Conservation (phyloP, 2,888 invertebrate genomes). For the Cephus runcator region DNA sequence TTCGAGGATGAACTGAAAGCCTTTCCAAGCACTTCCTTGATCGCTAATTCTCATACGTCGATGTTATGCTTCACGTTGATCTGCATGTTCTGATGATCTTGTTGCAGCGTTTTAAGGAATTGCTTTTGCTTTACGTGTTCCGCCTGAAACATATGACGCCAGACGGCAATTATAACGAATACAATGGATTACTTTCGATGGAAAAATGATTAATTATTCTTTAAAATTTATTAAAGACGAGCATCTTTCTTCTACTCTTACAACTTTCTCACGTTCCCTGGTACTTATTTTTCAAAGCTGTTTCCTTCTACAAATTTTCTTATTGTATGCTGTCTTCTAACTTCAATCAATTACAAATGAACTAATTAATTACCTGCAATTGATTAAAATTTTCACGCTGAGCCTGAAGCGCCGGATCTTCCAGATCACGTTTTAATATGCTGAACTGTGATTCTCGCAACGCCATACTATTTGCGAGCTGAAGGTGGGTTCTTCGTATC, state of each 20-base stretch:
- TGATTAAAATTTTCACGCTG: constrained; percentile 49
- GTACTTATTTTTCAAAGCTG: not conserved
- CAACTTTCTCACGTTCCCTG: not conserved
- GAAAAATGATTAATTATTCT: not conserved
- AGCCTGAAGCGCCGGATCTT: constrained; percentile 45
- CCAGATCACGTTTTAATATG: constrained; percentile 50
- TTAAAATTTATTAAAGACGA: not conserved
- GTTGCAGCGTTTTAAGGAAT: constrained; percentile 58
- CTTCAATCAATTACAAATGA: not conserved
- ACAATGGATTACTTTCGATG: not conserved
- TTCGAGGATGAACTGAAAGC: not conserved
- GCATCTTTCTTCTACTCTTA: not conserved
- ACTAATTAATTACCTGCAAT: constrained; percentile 40
- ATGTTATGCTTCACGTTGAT: constrained; percentile 54
- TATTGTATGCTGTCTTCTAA: not conserved
- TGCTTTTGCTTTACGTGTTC: constrained; percentile 60
- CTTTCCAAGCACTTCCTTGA: not conserved
- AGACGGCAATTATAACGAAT: not conserved
- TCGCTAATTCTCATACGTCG: constrained; percentile 40
- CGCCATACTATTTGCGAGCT: constrained; percentile 51
- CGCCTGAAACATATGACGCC: constrained; percentile 38
- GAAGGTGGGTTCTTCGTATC: constrained; percentile 47
- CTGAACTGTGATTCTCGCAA: constrained; percentile 52
- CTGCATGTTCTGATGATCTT: constrained; percentile 60
- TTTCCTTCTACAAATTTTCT: not conserved